Base-by-base conservation (phyloP, 2,797 vertebrate species). In the Enteromius mattozi region DNA sequence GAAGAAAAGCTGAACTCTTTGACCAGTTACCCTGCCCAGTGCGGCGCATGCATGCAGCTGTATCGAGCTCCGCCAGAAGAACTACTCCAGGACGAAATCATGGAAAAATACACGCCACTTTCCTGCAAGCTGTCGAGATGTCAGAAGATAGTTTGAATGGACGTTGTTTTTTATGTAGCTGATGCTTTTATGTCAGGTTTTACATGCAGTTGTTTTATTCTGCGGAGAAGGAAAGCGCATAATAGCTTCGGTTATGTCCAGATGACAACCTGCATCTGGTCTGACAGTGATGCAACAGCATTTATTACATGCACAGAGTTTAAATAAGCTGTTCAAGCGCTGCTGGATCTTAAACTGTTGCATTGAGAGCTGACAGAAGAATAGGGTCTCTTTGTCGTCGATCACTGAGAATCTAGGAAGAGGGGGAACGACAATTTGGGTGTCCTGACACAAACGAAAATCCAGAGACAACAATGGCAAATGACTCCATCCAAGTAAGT, bases 401-500 rank as follows among this genome's bases (percentile, higher is more conserved):
- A 65, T 69, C 61, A n/a, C 30, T 85, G 72, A 47, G 37, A 33
- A 82, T 84, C 79, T 65, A 76, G 17, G 24, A 82, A 80, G 65
- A 82, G 82, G 45, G 40, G 66, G 10, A 33, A 65, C 35, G 66
- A 47, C 69, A 49, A 70, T 45, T 80, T 78, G 66, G 33, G 61
- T 42, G 37, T 63, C 56, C 54, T 68, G 61, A 76, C 33, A 69
- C 65, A 75, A 51, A 27, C 33, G 6, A 59, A 68, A 30, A 51
- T 19, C 40, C 78, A 86, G 87, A 47, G 72, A 16, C 89, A 33
- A 82, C 88, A 83, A 95, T 95, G 94, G 94, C 95, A 10, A 96
- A 95, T 91, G 95, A 96, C 88, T 94, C 94, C 0, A 89, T 95
- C 42, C 95, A 95, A 92, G 95, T 96, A 93, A 95, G 95, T 86